phyloP scores from a whole-genome alignment of 2,797 vertebrate genomes.

The Xenops minutus region DNA sequence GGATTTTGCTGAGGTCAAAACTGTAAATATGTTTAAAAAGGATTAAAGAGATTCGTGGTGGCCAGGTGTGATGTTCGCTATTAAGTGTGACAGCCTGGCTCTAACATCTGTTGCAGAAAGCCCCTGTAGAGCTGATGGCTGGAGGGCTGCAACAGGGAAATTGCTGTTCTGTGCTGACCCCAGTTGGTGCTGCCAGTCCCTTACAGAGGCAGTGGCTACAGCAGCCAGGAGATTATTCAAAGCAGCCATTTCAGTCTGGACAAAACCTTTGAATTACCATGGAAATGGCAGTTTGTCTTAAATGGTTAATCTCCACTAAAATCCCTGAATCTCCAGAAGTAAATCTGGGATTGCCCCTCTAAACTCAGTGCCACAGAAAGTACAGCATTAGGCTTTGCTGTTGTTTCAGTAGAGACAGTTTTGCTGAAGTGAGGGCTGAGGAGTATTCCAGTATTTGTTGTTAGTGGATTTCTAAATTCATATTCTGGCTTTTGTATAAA shows the following conservation, averaged over 20 bases:
- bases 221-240: not conserved
- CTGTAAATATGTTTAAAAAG: conserved; percentile 11
- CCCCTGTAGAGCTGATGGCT: not conserved
- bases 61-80: conserved; percentile 6
- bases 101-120: not conserved
- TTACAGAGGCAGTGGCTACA: not conserved
- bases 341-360: not conserved
- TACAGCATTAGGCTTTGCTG: not conserved
- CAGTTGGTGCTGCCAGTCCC: not conserved
- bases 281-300: not conserved
- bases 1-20: not conserved
- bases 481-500: not conserved
- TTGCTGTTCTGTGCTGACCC: not conserved
- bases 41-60: conserved; percentile 3
- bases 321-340: not conserved
- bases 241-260: not conserved
- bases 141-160: not conserved
- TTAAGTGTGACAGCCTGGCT: not conserved
- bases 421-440: not conserved
- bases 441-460: not conserved
- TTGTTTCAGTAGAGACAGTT: not conserved
- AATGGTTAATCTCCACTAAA: not conserved
- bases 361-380: not conserved
- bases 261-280: not conserved
- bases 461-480: not conserved